Percentiles rank a stretch among this genome's conserved stretches.
Evolutionary conservation across 1,140 invertebrate genomes (phyloP).

Genomic region (Mesaphorura yosii): DNA sequence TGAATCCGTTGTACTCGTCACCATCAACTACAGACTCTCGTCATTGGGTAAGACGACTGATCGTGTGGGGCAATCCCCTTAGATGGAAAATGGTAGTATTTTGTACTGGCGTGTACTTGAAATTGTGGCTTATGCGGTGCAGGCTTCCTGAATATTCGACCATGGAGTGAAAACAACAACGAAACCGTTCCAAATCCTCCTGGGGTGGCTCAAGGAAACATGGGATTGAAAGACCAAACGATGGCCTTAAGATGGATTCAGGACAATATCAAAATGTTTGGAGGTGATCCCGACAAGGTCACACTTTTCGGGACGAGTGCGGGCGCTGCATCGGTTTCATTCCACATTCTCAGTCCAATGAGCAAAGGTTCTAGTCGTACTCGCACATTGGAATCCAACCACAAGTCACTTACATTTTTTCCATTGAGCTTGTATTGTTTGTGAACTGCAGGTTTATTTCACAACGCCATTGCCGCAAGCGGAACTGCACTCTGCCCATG

Average conservation of each 20-base stretch:
- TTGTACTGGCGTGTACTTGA: too few species aligned
- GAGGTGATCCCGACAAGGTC: not conserved
- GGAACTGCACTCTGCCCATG: conserved; percentile 43
- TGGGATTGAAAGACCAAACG: not conserved
- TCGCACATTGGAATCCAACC: too few species aligned
- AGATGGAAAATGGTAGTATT: too few species aligned
- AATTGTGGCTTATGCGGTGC: too few species aligned
- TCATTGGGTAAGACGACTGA: too few species aligned
- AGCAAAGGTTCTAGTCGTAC: too few species aligned
- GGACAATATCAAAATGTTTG: not conserved
- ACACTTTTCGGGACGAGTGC: not conserved
- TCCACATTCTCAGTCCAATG: not conserved
- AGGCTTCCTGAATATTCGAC: too few species aligned
- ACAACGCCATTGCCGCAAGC: conserved; percentile 36
- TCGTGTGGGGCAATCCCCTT: too few species aligned
- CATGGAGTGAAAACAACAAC: too few species aligned
- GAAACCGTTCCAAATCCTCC: too few species aligned
- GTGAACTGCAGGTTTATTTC: conserved; percentile 35
- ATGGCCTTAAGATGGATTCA: not conserved
- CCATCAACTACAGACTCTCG: conserved; percentile 30
- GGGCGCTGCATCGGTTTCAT: not conserved
- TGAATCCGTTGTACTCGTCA: conserved; percentile 27
- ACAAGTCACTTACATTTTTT: too few species aligned
- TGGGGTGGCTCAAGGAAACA: not conserved
- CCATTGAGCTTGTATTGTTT: not conserved